Evolutionary conservation across 2,113 vertebrate genomes (phyloP).

Genomic region (Nymphicus hollandicus): DNA sequence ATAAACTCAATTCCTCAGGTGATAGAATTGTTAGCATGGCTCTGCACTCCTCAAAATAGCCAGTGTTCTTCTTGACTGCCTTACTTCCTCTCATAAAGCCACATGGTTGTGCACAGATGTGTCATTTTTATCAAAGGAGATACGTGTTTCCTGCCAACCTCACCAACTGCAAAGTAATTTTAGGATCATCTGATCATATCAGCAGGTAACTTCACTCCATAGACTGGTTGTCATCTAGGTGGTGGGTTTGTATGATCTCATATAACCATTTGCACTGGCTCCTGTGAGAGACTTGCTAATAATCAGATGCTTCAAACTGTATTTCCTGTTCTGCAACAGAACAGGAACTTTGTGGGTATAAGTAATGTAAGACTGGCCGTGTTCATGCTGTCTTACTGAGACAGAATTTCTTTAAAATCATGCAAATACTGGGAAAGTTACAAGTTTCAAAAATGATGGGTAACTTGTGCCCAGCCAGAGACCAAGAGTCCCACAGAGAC

Average conservation of each 20-base stretch:
- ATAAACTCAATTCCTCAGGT: accelerated
- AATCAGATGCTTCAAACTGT: not conserved
- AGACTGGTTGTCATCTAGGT: conserved; percentile 10
- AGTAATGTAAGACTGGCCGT: not conserved
- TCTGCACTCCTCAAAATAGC: not conserved
- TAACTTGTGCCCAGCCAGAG: not conserved
- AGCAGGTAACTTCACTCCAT: not conserved
- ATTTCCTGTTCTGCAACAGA: not conserved
- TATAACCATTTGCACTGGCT: not conserved
- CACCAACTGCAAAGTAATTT: not conserved
- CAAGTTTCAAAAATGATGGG: not conserved
- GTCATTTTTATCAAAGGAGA: not conserved
- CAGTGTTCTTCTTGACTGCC: not conserved
- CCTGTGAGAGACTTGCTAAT: not conserved
- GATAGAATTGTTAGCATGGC: not conserved
- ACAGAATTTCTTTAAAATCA: not conserved
- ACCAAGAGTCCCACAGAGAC: not conserved
- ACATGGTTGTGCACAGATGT: not conserved
- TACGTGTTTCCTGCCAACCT: not conserved
- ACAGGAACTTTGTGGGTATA: not conserved
- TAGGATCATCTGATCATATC: not conserved
- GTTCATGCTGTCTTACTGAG: not conserved
- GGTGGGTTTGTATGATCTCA: not conserved
- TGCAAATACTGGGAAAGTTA: not conserved
- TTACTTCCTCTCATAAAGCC: not conserved